These are phyloP conservation scores for Asarcornis scutulata DNA, from an alignment of 2,113 vertebrate genomes.

Conservation along the genomic window DNA sequence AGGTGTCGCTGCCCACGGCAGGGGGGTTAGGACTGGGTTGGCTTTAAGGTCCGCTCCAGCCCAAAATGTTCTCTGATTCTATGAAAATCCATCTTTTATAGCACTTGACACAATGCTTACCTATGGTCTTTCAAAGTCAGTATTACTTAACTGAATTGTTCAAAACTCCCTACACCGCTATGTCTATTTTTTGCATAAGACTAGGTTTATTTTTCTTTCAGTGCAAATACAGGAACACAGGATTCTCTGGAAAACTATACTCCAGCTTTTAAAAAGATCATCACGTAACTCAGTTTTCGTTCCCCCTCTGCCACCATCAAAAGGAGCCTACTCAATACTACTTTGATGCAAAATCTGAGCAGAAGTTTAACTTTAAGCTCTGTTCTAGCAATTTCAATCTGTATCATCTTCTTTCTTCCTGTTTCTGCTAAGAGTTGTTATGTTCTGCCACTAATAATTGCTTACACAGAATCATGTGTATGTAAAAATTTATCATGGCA, in stretches of 20 bases:
- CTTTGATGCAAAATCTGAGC: neutral
- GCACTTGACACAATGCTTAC: accelerated
- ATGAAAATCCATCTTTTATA: neutral
- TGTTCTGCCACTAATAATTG: neutral
- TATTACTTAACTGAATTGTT: neutral
- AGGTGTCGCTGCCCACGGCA: no score
- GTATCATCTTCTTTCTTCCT: neutral
- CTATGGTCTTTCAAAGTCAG: neutral
- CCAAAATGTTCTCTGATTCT: no score
- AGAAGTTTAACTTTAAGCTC: neutral
- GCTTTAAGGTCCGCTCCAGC: no score
- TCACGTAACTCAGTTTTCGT: neutral
- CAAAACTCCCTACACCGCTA: neutral
- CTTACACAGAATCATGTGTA: neutral
- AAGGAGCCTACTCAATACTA: neutral
- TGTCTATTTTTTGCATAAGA: neutral
- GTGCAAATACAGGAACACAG: neutral
- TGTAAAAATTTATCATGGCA: accelerated
- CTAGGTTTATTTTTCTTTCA: neutral
- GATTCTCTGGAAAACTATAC: neutral
- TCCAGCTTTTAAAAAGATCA: neutral
- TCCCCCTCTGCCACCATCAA: neutral
- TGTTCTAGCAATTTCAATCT: neutral
- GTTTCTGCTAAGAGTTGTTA: neutral
- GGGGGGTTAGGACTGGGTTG: no score